Conservation (phyloP, 2,888 invertebrate genomes). For the Acronicta leporina region DNA sequence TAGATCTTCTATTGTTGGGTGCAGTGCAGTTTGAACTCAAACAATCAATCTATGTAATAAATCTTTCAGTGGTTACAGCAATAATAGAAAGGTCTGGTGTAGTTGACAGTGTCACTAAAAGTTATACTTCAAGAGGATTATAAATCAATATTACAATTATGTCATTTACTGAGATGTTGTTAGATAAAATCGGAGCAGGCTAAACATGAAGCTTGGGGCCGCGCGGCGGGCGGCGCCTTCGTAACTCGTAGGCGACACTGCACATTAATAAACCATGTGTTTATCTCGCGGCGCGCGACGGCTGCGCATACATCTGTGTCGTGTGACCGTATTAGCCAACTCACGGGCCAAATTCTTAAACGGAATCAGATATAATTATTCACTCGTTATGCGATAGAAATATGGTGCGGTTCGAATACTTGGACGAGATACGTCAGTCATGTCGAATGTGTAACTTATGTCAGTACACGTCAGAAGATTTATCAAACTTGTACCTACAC, state of each 20-base stretch:
- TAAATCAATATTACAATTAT: conserved; percentile 39
- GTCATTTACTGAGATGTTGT: conserved; percentile 40
- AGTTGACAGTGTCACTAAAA: not conserved
- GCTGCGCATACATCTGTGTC: conserved; percentile 50
- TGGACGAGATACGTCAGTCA: conserved; percentile 49
- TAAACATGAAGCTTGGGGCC: conserved; percentile 23
- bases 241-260: conserved; percentile 15
- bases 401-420: conserved; percentile 56
- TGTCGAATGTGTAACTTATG: conserved; percentile 30
- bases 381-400: conserved; percentile 48
- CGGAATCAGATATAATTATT: conserved; percentile 59
- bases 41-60: no score
- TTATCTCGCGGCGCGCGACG: conserved; percentile 27
- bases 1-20: no score
- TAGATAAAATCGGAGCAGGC: conserved; percentile 45
- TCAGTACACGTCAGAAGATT: conserved; percentile 24
- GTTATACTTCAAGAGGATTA: conserved; percentile 8
- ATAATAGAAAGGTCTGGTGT: not conserved
- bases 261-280: conserved; percentile 45
- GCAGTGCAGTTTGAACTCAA: no score
- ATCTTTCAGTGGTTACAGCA: no score
- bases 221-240: conserved; percentile 17
- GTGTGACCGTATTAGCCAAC: conserved; percentile 55
- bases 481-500: conserved; percentile 16
- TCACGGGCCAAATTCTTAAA: conserved; percentile 55